A percentile compares a stretch with the other conserved stretches of the same genome.
These are phyloP conservation scores for Ylistrum balloti DNA, from an alignment of 1,140 invertebrate species.

Conservation along the genomic window DNA sequence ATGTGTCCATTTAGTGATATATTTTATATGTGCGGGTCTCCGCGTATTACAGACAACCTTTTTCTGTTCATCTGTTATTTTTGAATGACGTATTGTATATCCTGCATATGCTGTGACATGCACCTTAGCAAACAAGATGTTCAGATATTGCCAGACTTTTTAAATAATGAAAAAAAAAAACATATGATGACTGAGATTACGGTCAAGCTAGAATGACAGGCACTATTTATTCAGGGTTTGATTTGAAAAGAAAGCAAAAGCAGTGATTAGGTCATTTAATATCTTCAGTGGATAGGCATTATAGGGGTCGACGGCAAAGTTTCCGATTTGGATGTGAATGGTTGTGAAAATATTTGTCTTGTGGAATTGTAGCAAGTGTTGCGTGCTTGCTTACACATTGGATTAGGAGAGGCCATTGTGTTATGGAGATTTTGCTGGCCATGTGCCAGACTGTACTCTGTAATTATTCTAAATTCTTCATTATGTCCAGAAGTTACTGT, in stretches of 20 bases:
- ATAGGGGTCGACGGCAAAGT: not conserved
- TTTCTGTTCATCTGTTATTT: not conserved
- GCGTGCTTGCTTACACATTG: not conserved
- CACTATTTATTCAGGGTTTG: not conserved
- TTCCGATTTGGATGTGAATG: conserved; percentile 23
- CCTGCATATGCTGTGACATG: not conserved
- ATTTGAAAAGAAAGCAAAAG: conserved; percentile 11
- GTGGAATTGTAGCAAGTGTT: conserved; percentile 30
- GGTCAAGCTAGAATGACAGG: not conserved
- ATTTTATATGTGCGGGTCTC: conserved; percentile 16
- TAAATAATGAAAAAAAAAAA: not conserved
- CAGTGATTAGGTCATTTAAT: conserved; percentile 1
- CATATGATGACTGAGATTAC: not conserved
- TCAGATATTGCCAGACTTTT: not conserved
- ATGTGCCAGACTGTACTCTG: not conserved
- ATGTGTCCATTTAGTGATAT: not conserved
- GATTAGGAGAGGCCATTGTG: not conserved
- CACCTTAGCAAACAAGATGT: not conserved
- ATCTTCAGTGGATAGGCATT: not conserved
- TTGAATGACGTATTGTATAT: not conserved
- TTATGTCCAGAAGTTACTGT: not conserved
- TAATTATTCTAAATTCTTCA: conserved; percentile 40
- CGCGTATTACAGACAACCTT: not conserved
- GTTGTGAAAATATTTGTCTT: conserved; percentile 40
- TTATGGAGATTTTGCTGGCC: conserved; percentile 5